Conservation (phyloP, 2,113 vertebrate genomes). For the Epinephelus lanceolatus region DNA sequence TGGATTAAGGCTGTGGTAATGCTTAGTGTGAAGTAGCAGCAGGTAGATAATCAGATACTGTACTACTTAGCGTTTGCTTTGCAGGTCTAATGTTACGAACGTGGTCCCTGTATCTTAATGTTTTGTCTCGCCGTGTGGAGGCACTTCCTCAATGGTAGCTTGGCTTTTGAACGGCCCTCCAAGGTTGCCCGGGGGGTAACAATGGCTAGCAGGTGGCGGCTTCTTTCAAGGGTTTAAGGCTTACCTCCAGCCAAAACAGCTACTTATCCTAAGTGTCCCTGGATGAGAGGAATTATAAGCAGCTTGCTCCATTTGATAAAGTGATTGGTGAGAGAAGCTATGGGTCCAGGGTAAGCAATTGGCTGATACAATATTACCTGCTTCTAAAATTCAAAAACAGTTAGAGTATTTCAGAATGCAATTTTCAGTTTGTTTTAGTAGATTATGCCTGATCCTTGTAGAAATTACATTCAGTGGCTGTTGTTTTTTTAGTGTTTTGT, state of each 20-base stretch:
- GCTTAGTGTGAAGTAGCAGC: constrained; percentile 71
- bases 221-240: constrained; percentile 70
- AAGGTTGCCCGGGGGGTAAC: constrained; percentile 44
- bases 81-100: constrained; percentile 60
- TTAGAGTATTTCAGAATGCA: background rate
- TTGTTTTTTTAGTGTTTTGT: constrained; percentile 3
- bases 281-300: constrained; percentile 65
- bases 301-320: constrained; percentile 63
- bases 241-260: constrained; percentile 70
- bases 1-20: constrained; percentile 72
- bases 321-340: constrained; percentile 9
- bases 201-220: constrained; percentile 67
- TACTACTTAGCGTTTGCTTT: constrained; percentile 69
- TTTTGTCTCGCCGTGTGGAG: constrained; percentile 56
- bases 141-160: constrained; percentile 19
- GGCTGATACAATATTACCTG: constrained; percentile 10
- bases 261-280: constrained; percentile 75
- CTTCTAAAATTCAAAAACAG: background rate
- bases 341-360: constrained; percentile 20
- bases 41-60: constrained; percentile 79
- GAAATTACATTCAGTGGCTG: background rate
- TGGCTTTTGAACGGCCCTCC: constrained; percentile 43
- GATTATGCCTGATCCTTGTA: background rate
- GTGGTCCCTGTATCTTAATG: constrained; percentile 61
- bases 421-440: background rate